Evolutionary conservation across 2,797 vertebrate genomes (phyloP), one percentile per base, ranked within the genome.

Genomic region (Galago senegalensis): DNA sequence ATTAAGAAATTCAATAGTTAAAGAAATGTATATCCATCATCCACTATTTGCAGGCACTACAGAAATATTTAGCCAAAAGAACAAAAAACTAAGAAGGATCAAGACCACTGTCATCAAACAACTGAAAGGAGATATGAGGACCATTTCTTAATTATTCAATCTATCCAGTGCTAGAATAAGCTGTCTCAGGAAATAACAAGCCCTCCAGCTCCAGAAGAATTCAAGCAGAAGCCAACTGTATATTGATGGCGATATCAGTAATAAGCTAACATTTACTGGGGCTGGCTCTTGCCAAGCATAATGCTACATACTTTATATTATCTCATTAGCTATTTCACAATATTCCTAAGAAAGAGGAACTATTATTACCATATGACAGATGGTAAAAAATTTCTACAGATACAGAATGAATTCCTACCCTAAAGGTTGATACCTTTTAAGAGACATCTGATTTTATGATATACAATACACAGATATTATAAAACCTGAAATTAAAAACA

Each of bases 401-500:
- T 76, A 20, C 25, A 84, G 46, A 90, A 87, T 73, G 77, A 96
- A 92, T 93, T 79, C 77, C 81, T 88, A 13, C 13, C 14, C 4
- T 95, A 37, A 37, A 87, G 46, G 40, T 4, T 89, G 58, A 88
- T 84, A 67, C 0, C 73, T 82, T 82, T 86, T 31, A 82, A 86
- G 40, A n/a, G 58, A 34, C 89, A 61, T 20, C 43, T 87, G 27
- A 86, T 80, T 93, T 90, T 73, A 63, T 27, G n/a, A 75, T 73
- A 88, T 21, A 49, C 88, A 96, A 82, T 43, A 94, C 12, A 49
- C 46, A 49, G 46, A 49, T 49, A 49, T 12, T 49, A 49, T 63
- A 72, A 91, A 92, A 61, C 29, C 27, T 87, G 23, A 86, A 73
- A 75, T 86, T 84, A 92, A 96, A 79, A 93, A n/a, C 18, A 75